Evolutionary conservation across 2,888 invertebrate species (phyloP).

Genomic region (Ischnura elegans): DNA sequence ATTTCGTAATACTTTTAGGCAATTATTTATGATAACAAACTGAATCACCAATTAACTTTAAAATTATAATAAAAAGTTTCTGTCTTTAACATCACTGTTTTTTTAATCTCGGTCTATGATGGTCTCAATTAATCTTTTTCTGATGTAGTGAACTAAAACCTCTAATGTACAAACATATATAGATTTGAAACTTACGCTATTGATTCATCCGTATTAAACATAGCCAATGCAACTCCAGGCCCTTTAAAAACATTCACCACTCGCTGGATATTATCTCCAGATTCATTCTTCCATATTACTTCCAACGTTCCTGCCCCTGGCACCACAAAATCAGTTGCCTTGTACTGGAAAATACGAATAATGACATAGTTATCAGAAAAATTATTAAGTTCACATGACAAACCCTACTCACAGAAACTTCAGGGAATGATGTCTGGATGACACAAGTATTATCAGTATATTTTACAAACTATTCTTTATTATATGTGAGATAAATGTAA

Average conservation of each 20-base stretch:
- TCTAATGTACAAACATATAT: not conserved
- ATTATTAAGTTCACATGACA: not conserved
- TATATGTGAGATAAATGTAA: too few relatives aligned
- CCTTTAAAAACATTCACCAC: slow-evolving; percentile 92
- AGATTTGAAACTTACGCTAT: slow-evolving; percentile 77
- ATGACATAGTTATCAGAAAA: not conserved
- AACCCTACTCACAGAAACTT: too few relatives aligned
- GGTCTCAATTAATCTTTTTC: too few relatives aligned
- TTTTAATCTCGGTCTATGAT: too few relatives aligned
- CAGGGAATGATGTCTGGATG: too few relatives aligned
- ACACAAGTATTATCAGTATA: too few relatives aligned
- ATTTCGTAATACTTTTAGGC: too few relatives aligned
- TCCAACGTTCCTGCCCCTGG: slow-evolving; percentile 94
- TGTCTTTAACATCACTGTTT: too few relatives aligned
- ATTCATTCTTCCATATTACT: slow-evolving; percentile 87
- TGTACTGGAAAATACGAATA: slow-evolving; percentile 81
- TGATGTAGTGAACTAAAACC: not conserved
- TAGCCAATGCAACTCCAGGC: slow-evolving; percentile 94
- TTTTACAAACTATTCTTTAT: too few relatives aligned
- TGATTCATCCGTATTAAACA: slow-evolving; percentile 98
- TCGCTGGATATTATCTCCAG: slow-evolving; percentile 82
- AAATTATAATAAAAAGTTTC: too few relatives aligned
- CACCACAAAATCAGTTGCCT: slow-evolving; percentile 97
- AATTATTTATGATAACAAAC: too few relatives aligned
- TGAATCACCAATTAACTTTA: too few relatives aligned